Conservation (phyloP, 2,113 vertebrate species). For the Scophthalmus maximus region DNA sequence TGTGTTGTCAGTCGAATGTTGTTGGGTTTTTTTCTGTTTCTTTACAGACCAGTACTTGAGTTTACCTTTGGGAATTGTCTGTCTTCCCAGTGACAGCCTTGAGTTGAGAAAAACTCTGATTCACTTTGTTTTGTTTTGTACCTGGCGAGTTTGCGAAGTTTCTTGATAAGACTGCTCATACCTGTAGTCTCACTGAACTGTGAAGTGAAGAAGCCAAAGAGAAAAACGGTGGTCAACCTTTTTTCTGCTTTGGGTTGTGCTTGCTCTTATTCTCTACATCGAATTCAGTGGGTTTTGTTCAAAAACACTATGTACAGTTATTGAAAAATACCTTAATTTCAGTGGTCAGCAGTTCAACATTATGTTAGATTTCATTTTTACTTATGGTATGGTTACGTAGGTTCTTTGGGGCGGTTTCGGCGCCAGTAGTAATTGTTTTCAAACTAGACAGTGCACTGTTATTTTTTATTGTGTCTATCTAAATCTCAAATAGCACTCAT, state of each 20-base stretch:
- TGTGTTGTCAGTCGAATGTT: background rate
- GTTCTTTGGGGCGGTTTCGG: constrained; percentile 14
- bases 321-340: constrained; percentile 5
- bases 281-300: constrained; percentile 4
- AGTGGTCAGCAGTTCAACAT: constrained; percentile 26
- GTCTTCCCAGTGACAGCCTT: constrained; percentile 9
- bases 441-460: constrained; percentile 58
- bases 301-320: constrained; percentile 25
- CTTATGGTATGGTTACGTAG: constrained; percentile 22
- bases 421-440: constrained; percentile 54
- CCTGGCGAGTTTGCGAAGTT: background rate
- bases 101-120: background rate
- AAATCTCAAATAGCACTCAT: constrained; percentile 9
- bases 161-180: background rate
- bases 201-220: constrained; percentile 73
- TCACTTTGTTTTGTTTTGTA: background rate
- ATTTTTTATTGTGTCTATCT: constrained; percentile 18
- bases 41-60: constrained; percentile 57
- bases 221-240: constrained; percentile 14
- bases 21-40: constrained; percentile 25
- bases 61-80: constrained; percentile 30
- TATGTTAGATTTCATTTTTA: constrained; percentile 1
- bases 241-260: background rate
- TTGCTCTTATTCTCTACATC: constrained; percentile 1
- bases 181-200: constrained; percentile 63